These are phyloP conservation scores for Microtus ochrogaster DNA, from an alignment of 2,113 vertebrate species.

Conservation along the genomic window DNA sequence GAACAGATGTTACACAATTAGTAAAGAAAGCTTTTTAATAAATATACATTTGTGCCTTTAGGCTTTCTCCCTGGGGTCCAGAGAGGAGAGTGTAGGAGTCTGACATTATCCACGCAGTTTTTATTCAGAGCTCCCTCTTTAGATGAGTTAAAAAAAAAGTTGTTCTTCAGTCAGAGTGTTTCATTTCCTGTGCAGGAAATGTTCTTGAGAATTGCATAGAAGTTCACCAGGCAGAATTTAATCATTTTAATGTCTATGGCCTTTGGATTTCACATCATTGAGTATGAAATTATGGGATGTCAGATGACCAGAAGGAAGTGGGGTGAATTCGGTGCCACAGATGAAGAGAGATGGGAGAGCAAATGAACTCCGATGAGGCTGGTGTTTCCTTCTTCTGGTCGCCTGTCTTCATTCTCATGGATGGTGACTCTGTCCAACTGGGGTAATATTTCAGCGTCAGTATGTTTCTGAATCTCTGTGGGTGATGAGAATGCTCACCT, in stretches of 20 bases:
- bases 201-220: not conserved
- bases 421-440: not conserved
- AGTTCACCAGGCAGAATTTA: not conserved
- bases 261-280: not conserved
- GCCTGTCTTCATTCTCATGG: accelerated
- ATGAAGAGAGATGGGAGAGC: not conserved
- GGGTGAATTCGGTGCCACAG: not conserved
- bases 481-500: not conserved
- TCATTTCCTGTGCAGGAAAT: not conserved
- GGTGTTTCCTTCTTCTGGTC: accelerated
- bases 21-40: conserved; percentile 26
- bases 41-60: not conserved
- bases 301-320: not conserved
- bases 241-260: not conserved
- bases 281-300: not conserved
- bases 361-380: accelerated
- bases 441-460: too few relatives aligned
- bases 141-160: not conserved
- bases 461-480: accelerated
- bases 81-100: conserved; percentile 8
- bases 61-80: not conserved
- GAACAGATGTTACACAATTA: conserved; percentile 31
- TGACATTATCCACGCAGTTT: conserved; percentile 1
- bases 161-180: not conserved
- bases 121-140: not conserved